These are phyloP conservation scores for Drosophila sturtevanti DNA, from an alignment of 1,140 invertebrate species.

Conservation along the genomic window DNA sequence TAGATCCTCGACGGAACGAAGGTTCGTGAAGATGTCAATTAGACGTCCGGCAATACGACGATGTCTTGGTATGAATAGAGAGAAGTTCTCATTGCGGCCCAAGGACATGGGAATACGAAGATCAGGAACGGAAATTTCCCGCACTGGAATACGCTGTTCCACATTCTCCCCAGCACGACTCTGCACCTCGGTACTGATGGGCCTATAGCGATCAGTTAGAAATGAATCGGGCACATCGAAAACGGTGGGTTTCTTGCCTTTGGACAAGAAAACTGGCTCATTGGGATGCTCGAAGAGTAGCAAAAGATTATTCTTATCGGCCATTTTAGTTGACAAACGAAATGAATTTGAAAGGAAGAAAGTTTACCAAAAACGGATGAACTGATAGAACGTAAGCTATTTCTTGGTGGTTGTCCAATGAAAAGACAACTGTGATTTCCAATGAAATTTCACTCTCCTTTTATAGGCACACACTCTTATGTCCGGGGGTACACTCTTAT, in stretches of 20 bases:
- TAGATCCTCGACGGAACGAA: conserved; percentile 88
- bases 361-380: not conserved
- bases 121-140: conserved; percentile 87
- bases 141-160: conserved; percentile 85
- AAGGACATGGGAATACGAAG: conserved; percentile 87
- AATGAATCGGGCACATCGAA: conserved; percentile 86
- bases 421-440: not conserved
- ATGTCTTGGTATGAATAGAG: conserved; percentile 89
- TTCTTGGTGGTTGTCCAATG: not conserved
- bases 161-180: conserved; percentile 85
- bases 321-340: conserved; percentile 43
- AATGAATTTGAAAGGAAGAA: no score
- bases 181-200: conserved; percentile 83
- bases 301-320: conserved; percentile 83
- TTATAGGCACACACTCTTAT: not conserved
- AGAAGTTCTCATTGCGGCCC: conserved; percentile 88
- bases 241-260: conserved; percentile 85
- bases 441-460: not conserved
- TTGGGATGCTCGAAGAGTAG: conserved; percentile 89
- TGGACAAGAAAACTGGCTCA: conserved; percentile 89
- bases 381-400: not conserved
- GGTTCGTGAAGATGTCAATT: conserved; percentile 89
- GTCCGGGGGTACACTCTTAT: not conserved
- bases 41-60: conserved; percentile 87
- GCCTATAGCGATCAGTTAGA: conserved; percentile 86